A percentile compares a stretch with the other conserved stretches of the same genome.
Evolutionary conservation across 1,140 invertebrate genomes (phyloP).

Genomic region (Sminthurides bifidus): DNA sequence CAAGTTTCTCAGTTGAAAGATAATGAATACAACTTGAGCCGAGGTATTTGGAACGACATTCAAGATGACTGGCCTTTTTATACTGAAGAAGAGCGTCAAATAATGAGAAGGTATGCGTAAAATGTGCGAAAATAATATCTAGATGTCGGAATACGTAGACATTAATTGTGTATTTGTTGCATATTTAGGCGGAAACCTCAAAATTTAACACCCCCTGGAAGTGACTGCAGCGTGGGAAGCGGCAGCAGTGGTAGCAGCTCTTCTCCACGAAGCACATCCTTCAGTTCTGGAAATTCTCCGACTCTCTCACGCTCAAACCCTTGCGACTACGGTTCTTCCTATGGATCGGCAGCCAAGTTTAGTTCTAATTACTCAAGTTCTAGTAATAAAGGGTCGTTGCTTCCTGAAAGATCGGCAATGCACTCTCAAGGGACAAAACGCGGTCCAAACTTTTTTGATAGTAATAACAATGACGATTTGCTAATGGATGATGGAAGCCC

Average conservation of each 20-base stretch:
- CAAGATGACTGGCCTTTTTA: slow-evolving; percentile 90
- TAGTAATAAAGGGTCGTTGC: background rate
- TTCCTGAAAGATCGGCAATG: background rate
- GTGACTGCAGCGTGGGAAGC: slow-evolving; percentile 43
- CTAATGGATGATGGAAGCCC: background rate
- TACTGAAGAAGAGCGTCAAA: slow-evolving; percentile 70
- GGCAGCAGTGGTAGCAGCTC: slow-evolving; percentile 26
- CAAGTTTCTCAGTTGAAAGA: slow-evolving; percentile 67
- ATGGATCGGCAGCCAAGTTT: slow-evolving; percentile 33
- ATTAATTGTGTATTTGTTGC: too few relatives aligned
- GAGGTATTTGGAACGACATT: slow-evolving; percentile 81
- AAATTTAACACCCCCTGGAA: slow-evolving; percentile 72
- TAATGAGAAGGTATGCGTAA: slow-evolving; percentile 56
- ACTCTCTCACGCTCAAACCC: slow-evolving; percentile 44
- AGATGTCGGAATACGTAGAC: too few relatives aligned
- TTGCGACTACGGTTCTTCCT: slow-evolving; percentile 38
- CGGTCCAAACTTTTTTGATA: slow-evolving; percentile 4
- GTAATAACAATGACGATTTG: slow-evolving; percentile 8
- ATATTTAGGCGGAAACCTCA: slow-evolving; percentile 64
- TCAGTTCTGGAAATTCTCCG: slow-evolving; percentile 23
- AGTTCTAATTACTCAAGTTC: slow-evolving; percentile 30
- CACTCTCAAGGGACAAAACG: slow-evolving; percentile 7
- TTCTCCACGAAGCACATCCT: slow-evolving; percentile 22
- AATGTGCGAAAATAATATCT: too few relatives aligned
- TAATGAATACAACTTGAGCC: slow-evolving; percentile 73